Conservation (phyloP, 1,140 invertebrate species). For the Gyrodactylus bullatarudis region DNA sequence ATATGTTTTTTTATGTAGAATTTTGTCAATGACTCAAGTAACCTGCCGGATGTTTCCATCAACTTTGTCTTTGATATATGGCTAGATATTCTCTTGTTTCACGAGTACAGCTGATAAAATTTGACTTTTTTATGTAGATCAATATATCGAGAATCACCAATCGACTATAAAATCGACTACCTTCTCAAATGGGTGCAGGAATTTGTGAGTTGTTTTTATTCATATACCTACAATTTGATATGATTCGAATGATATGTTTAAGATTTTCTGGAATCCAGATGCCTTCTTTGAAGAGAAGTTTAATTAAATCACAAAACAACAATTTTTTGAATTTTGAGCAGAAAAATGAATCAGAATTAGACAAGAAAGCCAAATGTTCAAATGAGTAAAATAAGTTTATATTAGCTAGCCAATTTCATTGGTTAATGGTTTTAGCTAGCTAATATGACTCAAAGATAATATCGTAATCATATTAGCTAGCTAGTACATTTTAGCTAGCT, state of each 20-base stretch:
- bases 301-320: no score
- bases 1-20: neutral
- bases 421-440: no score
- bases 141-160: no score
- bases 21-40: neutral
- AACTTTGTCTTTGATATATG: neutral
- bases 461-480: no score
- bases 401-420: no score
- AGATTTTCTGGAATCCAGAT: neutral
- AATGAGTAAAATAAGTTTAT: no score
- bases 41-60: neutral
- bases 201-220: neutral
- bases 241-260: neutral
- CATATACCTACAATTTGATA: neutral
- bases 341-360: no score
- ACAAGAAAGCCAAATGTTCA: no score
- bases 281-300: neutral
- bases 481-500: no score
- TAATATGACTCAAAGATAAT: no score
- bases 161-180: neutral
- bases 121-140: neutral
- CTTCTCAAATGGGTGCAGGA: neutral
- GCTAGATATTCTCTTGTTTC: neutral
- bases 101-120: no score
- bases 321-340: no score